phyloP scores from a whole-genome alignment of 2,888 invertebrate species.

The Xiphydria camelus region DNA sequence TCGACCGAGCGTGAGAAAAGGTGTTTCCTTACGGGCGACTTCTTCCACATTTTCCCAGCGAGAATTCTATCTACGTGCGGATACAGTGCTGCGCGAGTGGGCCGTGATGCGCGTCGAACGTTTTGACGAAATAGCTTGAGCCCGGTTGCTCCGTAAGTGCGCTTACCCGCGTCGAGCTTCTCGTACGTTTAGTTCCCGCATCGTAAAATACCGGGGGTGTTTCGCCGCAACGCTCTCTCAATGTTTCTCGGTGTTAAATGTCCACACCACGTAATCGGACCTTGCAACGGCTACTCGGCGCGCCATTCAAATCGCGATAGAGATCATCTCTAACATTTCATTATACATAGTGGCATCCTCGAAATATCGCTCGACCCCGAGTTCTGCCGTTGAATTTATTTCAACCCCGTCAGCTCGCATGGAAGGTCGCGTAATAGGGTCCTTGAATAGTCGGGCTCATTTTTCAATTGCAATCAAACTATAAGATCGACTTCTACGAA shows the following conservation, averaged over 20 bases:
- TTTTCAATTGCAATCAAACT: too few species aligned
- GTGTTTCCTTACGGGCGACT: neutral
- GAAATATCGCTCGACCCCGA: too few species aligned
- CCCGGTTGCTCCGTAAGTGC: neutral
- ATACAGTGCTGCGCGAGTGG: constrained; percentile 18
- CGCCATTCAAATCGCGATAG: constrained; percentile 19
- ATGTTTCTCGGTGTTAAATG: neutral
- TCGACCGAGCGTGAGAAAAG: neutral
- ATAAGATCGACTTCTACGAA: too few species aligned
- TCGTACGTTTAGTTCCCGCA: neutral
- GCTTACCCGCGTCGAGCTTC: neutral
- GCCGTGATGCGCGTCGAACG: constrained; percentile 29
- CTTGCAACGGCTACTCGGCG: constrained; percentile 16
- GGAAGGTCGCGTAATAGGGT: too few species aligned
- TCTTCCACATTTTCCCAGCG: neutral
- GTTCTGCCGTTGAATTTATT: too few species aligned
- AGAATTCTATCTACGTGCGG: constrained; percentile 4
- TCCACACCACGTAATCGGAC: constrained; percentile 21
- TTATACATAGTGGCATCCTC: too few species aligned
- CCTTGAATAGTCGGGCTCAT: too few species aligned
- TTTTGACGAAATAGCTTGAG: constrained; percentile 31
- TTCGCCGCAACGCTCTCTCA: neutral
- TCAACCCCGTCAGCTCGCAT: too few species aligned
- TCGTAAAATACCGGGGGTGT: neutral
- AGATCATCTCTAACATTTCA: constrained; percentile 16